Evolutionary conservation across 1,140 invertebrate species (phyloP).

Genomic region (Argopecten irradians): DNA sequence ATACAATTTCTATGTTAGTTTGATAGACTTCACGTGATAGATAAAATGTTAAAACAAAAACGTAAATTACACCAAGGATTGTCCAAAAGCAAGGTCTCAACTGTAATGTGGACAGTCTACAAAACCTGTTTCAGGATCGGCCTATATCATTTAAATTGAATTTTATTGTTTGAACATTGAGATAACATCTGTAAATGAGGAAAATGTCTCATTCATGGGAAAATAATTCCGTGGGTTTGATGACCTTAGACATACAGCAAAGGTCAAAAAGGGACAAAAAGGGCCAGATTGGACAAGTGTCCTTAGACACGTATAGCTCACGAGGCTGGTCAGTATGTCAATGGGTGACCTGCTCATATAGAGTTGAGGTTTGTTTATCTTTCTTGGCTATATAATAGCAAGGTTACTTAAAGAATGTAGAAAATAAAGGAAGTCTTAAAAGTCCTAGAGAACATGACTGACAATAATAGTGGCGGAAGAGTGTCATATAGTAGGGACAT

Average conservation of each 20-base stretch:
- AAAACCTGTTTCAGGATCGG: neutral
- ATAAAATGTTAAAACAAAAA: slow-evolving; percentile 19
- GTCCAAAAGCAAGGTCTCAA: neutral
- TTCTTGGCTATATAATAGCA: too few species aligned
- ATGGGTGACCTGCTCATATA: too few species aligned
- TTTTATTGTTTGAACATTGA: neutral
- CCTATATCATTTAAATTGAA: neutral
- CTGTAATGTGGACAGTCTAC: neutral
- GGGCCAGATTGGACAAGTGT: neutral
- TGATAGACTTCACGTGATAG: neutral
- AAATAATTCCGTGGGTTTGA: too few species aligned
- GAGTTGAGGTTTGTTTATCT: too few species aligned
- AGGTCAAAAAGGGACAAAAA: too few species aligned
- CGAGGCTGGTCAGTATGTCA: neutral
- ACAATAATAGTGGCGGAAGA: too few species aligned
- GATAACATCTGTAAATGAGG: neutral
- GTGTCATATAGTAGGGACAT: too few species aligned
- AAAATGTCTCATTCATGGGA: neutral
- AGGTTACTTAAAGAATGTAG: too few species aligned
- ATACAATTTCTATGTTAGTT: neutral
- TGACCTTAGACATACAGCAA: too few species aligned
- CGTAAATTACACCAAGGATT: neutral
- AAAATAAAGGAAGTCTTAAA: too few species aligned
- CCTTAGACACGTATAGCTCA: too few species aligned
- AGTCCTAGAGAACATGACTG: too few species aligned